These are phyloP conservation scores for Trachymyrmex septentrionalis DNA, from an alignment of 1,140 invertebrate species.

Conservation along the genomic window DNA sequence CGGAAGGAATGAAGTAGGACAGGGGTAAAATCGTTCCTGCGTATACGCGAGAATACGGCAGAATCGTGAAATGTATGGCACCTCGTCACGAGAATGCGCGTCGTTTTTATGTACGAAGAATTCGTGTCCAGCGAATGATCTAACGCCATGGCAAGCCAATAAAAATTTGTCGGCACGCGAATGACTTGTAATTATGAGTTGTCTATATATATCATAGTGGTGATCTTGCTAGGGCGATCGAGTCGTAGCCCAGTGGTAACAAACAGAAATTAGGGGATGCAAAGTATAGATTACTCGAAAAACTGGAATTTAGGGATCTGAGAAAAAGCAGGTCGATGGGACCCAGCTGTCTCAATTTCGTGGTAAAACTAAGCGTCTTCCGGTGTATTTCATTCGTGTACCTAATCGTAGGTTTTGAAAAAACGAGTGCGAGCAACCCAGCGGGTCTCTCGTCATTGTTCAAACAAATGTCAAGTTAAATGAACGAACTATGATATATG, in stretches of 20 bases:
- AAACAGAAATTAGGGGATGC: conserved; percentile 55
- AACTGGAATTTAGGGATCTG: conserved; percentile 25
- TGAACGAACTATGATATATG: not conserved
- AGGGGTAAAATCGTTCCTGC: conserved; percentile 18
- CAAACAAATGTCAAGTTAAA: conserved; percentile 2
- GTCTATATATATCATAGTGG: conserved; percentile 37
- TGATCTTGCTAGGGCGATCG: conserved; percentile 12
- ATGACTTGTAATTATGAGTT: conserved; percentile 72
- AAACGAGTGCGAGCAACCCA: not conserved
- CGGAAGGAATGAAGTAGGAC: conserved; percentile 56
- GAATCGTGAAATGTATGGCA: conserved; percentile 61
- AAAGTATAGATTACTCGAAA: conserved; percentile 25
- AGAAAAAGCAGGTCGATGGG: conserved; percentile 40
- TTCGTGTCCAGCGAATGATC: conserved; percentile 44
- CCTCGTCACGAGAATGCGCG: conserved; percentile 66
- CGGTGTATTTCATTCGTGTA: conserved; percentile 13
- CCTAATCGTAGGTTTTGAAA: conserved; percentile 18
- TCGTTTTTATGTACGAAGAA: not conserved
- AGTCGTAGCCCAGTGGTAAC: conserved; percentile 17
- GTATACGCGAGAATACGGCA: conserved; percentile 37
- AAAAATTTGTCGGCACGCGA: conserved; percentile 76
- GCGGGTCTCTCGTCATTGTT: not conserved
- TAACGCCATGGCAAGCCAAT: conserved; percentile 51
- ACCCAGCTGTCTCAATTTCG: conserved; percentile 61
- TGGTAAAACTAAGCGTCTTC: conserved; percentile 32